These are phyloP conservation scores for Mesembrinibis cayennensis DNA, from an alignment of 2,113 vertebrate species.

Conservation along the genomic window DNA sequence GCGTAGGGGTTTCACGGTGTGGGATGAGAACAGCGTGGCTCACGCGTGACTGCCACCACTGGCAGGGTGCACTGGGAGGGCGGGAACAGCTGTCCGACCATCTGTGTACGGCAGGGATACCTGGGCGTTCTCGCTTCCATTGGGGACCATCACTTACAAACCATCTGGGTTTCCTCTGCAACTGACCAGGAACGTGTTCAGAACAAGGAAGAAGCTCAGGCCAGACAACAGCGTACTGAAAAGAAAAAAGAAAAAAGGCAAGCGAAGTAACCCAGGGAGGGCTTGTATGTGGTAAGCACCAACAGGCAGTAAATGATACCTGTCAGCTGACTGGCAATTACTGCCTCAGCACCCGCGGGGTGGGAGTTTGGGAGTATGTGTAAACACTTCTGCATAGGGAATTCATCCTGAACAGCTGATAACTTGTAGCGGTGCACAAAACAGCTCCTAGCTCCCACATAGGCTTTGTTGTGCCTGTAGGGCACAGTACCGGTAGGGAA, in stretches of 20 bases:
- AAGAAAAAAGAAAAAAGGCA: not conserved
- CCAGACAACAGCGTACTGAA: not conserved
- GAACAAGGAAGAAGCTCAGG: not conserved
- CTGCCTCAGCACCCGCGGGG: not conserved
- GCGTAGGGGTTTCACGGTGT: not conserved
- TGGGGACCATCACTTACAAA: not conserved
- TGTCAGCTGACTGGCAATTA: not conserved
- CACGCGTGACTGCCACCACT: not conserved
- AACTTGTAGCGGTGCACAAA: not conserved
- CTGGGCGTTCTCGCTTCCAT: not conserved
- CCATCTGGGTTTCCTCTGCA: not conserved
- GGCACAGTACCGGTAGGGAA: not conserved
- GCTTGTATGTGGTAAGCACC: not conserved
- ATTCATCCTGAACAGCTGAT: not conserved
- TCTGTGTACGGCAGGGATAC: not conserved
- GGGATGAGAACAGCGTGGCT: not conserved
- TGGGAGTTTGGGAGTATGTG: not conserved
- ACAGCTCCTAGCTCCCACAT: not conserved
- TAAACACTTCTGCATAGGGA: not conserved
- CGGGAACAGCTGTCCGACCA: rapidly evolving
- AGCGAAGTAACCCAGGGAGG: not conserved
- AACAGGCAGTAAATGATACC: not conserved
- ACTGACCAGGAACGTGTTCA: not conserved
- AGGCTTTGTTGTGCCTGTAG: not conserved
- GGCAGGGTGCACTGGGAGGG: not conserved